Evolutionary conservation across 2,113 vertebrate genomes (phyloP), one percentile per base, ranked within the genome.

Genomic region (Kryptolebias marmoratus): DNA sequence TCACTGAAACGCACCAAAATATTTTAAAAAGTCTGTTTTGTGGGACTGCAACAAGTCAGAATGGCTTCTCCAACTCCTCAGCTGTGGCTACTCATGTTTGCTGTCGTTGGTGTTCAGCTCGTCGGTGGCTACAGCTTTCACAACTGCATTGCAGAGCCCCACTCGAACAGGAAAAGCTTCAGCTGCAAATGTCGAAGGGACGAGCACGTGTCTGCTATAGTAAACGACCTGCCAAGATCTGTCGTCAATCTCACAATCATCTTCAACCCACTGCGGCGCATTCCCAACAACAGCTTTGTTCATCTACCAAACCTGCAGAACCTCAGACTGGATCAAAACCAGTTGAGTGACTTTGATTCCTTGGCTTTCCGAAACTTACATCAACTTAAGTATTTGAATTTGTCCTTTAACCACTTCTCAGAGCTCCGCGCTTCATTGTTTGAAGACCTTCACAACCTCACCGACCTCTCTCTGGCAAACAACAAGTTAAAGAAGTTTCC

Each of bases 331-430:
- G 89, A 85, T 63, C n/a, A 76, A 30, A 96, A 96, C 72, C 2
- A 4, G 0, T 16, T 95, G 7, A 39, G 8, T 1, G 1, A 0
- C 0, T 72, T 96, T 0, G 30, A 61, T 0, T 50, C 49, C 0
- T 74, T 84, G 13, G 93, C 94, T 45, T 97, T 97, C 82, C 73
- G 77, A 31, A 75, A 83, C 18, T 80, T 95, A 11, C 0, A 47
- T 28, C 30, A 70, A 5, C 91, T 95, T 14, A 13, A 77, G 13
- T 74, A 7, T 30, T 77, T 95, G 12, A 90, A 94, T 68, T 31
- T 95, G 65, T 92, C 93, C 11, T 75, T 15, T 15, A 95, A 95
- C 77, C 1, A 30, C 1, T 87, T 95, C 53, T 47, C 66, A 18
- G 18, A 47, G 49, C 91, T 95, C 15, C 15, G 55, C 10, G 65